A percentile compares a stretch with the other conserved stretches of the same genome.
Evolutionary conservation across 2,113 vertebrate genomes (phyloP).

Genomic region (Pampusana beccarii): DNA sequence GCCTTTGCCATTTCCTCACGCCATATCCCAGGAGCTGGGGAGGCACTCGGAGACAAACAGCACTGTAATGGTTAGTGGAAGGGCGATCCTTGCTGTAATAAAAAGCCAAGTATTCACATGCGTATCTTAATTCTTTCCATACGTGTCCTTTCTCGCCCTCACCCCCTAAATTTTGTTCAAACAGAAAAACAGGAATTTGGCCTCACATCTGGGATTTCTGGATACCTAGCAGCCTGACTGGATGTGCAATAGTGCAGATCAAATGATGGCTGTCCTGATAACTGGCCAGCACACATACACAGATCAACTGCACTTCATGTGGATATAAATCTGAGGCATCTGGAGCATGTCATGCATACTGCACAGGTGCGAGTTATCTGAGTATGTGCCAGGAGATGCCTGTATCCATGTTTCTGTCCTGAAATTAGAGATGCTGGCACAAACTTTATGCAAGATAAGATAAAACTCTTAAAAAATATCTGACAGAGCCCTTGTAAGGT

Average conservation of each 20-base stretch:
- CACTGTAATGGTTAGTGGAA: neutral
- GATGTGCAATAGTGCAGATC: neutral
- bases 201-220: neutral
- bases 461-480: neutral
- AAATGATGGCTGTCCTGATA: neutral
- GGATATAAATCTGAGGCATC: neutral
- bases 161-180: neutral
- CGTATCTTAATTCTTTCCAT: neutral
- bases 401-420: neutral
- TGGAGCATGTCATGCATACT: neutral
- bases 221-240: neutral
- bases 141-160: neutral
- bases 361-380: neutral
- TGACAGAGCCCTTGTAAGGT: neutral
- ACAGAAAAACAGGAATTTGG: neutral
- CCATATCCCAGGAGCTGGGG: rapidly evolving
- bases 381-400: neutral
- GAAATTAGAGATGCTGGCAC: neutral
- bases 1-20: neutral
- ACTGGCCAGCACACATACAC: neutral
- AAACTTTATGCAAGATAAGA: neutral
- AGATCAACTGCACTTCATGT: neutral
- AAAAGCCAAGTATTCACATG: neutral
- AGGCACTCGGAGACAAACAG: rapidly evolving
- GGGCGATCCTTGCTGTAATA: neutral